These are phyloP conservation scores for Auanema freiburgensis DNA, from an alignment of 2,888 invertebrate genomes.

Conservation along the genomic window DNA sequence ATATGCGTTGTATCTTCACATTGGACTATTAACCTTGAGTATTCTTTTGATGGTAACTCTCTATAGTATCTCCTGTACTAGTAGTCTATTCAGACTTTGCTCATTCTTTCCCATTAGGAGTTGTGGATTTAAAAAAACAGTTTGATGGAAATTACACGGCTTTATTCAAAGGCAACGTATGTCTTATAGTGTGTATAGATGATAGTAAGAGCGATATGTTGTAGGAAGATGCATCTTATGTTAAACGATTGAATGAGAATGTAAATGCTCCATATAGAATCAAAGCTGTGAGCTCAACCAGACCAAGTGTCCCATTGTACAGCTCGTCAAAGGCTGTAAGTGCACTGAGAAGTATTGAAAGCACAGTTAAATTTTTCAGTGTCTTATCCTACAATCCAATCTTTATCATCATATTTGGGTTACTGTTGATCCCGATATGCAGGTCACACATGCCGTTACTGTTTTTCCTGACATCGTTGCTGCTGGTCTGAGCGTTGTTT, in stretches of 20 bases:
- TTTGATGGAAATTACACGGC: slow-evolving; percentile 55
- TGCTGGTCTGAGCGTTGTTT: slow-evolving; percentile 14
- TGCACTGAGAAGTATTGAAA: too few relatives aligned
- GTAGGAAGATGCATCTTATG: too few relatives aligned
- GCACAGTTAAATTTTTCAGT: slow-evolving; percentile 47
- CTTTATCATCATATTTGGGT: slow-evolving; percentile 56
- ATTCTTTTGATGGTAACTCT: slow-evolving; percentile 30
- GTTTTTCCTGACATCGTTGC: slow-evolving; percentile 50
- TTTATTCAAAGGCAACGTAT: slow-evolving; percentile 27
- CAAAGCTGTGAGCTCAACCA: too few relatives aligned
- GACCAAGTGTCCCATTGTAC: too few relatives aligned
- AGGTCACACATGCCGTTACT: slow-evolving; percentile 49
- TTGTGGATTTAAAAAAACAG: slow-evolving; percentile 31
- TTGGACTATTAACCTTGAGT: slow-evolving; percentile 34
- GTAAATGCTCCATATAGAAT: too few relatives aligned
- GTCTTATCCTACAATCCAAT: slow-evolving; percentile 48
- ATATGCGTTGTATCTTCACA: slow-evolving; percentile 11
- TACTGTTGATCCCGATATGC: slow-evolving; percentile 43
- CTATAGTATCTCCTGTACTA: slow-evolving; percentile 2
- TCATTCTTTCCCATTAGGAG: slow-evolving; percentile 32
- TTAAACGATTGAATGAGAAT: too few relatives aligned
- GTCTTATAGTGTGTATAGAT: slow-evolving; percentile 7
- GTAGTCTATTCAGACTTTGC: slow-evolving; percentile 28
- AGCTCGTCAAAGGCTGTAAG: too few relatives aligned
- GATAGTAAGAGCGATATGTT: slow-evolving; percentile 17